phyloP scores from a whole-genome alignment of 2,888 invertebrate genomes.

The Tuberolachnus salignus region DNA sequence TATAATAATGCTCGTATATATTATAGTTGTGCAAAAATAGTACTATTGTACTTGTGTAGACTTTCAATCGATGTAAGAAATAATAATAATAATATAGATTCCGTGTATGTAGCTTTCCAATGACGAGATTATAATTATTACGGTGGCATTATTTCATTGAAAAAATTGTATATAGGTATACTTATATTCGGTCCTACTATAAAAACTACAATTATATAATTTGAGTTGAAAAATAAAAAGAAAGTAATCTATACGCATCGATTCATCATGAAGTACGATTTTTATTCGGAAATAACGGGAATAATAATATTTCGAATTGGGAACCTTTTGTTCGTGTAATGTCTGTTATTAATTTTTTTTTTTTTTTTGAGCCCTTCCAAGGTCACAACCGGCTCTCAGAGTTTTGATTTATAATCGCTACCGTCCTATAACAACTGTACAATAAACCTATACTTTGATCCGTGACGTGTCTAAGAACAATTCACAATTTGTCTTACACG shows the following conservation, averaged over 20 bases:
- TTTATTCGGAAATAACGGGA: slow-evolving; percentile 40
- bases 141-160: not conserved
- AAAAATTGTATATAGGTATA: not conserved
- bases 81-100: too few species aligned
- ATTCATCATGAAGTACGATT: slow-evolving; percentile 23
- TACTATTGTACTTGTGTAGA: too few species aligned
- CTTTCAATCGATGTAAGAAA: too few species aligned
- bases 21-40: too few species aligned
- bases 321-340: slow-evolving; percentile 37
- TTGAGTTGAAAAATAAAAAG: slow-evolving; percentile 14
- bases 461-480: not conserved
- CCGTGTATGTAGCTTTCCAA: not conserved
- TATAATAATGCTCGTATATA: too few species aligned
- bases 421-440: slow-evolving; percentile 16
- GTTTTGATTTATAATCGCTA: slow-evolving; percentile 52
- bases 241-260: not conserved
- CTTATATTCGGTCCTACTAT: not conserved
- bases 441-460: slow-evolving; percentile 30
- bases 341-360: slow-evolving; percentile 45
- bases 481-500: slow-evolving; percentile 11
- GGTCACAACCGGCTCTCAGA: not conserved
- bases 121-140: slow-evolving; percentile 10
- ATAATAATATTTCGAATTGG: not conserved
- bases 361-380: slow-evolving; percentile 25
- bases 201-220: not conserved